Base-by-base conservation (phyloP, 2,113 vertebrate species). In the Elephantulus edwardii region DNA sequence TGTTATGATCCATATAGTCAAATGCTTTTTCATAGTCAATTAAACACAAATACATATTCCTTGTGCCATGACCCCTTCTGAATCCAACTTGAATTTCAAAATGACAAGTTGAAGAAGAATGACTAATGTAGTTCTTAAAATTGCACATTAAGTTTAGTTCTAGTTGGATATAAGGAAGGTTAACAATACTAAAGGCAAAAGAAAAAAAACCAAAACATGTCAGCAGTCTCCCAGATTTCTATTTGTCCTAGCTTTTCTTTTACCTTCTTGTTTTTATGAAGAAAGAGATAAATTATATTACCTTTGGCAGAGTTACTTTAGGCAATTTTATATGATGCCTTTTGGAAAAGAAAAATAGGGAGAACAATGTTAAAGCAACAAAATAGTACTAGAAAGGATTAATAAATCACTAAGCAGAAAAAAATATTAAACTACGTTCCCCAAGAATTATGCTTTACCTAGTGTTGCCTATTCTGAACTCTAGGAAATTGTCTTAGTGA, bases 81-180 rank as follows among this genome's bases (percentile, higher is more conserved):
- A n/a, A n/a, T n/a, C n/a, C n/a, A n/a, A n/a, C n/a, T n/a, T n/a
- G n/a, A n/a, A n/a, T n/a, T n/a, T n/a, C n/a, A n/a, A n/a, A n/a
- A n/a, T n/a, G n/a, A n/a, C n/a, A n/a, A n/a, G n/a, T n/a, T n/a
- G n/a, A n/a, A n/a, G n/a, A n/a, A n/a, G n/a, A n/a, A n/a, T n/a
- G n/a, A n/a, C 16, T 62, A 86, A 86, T 62, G 78, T 30, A 62
- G 30, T 79, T 71, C 17, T 60, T 79, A 71, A 60, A 91, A 86
- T 10, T 72, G 30, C 35, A 22, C 64, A 52, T 80, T 52, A 72
- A 91, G 52, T 86, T 50, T 71, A 44, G 30, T 44, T 86, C 16
- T 60, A 35, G 35, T n/a, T n/a, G 22, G 14, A 56, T 33, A 52
- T 52, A 33, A 42, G 44, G 35, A 79, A 83, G 22, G 10, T n/a